Evolutionary conservation across 2,888 invertebrate species (phyloP).

Genomic region (Chouioia cunea): DNA sequence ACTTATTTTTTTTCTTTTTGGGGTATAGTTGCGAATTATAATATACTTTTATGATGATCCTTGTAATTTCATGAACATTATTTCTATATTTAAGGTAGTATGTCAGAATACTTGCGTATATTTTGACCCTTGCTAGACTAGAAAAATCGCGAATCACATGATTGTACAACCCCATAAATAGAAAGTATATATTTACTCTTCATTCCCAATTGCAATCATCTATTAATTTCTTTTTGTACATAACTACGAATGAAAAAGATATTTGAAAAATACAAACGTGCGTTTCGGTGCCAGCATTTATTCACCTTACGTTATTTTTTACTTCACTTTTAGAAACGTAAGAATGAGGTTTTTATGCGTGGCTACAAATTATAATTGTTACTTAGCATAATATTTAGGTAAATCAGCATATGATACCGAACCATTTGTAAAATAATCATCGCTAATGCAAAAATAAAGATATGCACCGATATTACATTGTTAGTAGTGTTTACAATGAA

Average conservation of each 20-base stretch:
- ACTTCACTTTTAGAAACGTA: constrained; percentile 26
- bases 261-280: constrained; percentile 1
- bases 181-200: constrained; percentile 29
- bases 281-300: constrained; percentile 24
- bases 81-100: constrained; percentile 34
- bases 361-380: constrained; percentile 39
- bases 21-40: constrained; percentile 12
- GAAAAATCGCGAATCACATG: constrained; percentile 20
- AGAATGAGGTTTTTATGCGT: constrained; percentile 38
- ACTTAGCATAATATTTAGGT: constrained; percentile 32
- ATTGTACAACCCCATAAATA: constrained; percentile 36
- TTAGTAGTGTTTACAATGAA: constrained; percentile 34
- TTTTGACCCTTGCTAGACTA: constrained; percentile 30
- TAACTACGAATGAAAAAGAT: constrained; percentile 30
- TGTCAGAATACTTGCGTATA: constrained; percentile 23
- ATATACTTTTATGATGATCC: constrained; percentile 15
- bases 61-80: constrained; percentile 25
- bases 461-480: constrained; percentile 43
- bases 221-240: constrained; percentile 40
- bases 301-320: constrained; percentile 22
- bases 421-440: constrained; percentile 45
- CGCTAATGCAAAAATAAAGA: constrained; percentile 46
- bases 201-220: constrained; percentile 28
- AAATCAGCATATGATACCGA: constrained; percentile 33
- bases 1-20: no score